phyloP scores from a whole-genome alignment of 2,113 vertebrate species.

The Coptodon bakossiorum region DNA sequence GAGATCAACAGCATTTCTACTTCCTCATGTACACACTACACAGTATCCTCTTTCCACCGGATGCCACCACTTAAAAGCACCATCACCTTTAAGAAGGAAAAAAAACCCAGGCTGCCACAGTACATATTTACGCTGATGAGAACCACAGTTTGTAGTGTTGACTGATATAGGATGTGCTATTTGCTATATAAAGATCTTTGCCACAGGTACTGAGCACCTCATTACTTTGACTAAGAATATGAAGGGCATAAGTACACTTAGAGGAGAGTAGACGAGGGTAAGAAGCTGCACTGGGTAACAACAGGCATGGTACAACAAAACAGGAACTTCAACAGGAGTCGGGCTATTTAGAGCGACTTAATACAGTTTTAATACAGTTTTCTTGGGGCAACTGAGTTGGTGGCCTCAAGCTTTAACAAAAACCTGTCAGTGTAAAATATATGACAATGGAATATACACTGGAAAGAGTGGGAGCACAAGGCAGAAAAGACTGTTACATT shows the following conservation, averaged over 20 bases:
- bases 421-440: neutral
- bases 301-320: neutral
- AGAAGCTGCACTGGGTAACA: neutral
- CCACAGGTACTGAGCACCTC: slow-evolving; percentile 9
- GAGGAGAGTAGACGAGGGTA: neutral
- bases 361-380: neutral
- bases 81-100: neutral
- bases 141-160: neutral
- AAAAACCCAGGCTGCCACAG: neutral
- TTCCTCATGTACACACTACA: neutral
- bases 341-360: neutral
- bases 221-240: neutral
- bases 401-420: neutral
- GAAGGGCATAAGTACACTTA: slow-evolving; percentile 53
- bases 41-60: neutral
- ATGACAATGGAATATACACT: neutral
- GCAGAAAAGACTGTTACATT: slow-evolving; percentile 1
- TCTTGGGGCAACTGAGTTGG: neutral
- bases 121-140: neutral
- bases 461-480: neutral
- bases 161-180: neutral
- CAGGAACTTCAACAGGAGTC: neutral
- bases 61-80: neutral
- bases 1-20: neutral
- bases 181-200: neutral